These are phyloP conservation scores for Lucinisca nassula DNA, from an alignment of 2,888 invertebrate species.

Conservation along the genomic window DNA sequence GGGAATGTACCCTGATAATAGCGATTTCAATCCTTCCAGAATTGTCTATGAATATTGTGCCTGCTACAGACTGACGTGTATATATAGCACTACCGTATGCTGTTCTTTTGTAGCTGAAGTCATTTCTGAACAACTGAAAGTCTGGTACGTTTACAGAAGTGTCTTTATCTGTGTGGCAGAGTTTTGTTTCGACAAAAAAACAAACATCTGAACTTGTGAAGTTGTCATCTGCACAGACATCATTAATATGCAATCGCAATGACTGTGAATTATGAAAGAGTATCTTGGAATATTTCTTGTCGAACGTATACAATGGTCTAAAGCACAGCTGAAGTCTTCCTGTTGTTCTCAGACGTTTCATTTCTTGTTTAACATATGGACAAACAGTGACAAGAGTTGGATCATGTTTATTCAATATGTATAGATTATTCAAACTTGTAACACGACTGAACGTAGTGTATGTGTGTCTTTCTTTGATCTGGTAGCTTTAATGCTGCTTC, in stretches of 20 bases:
- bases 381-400: conserved; percentile 16
- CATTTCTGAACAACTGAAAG: background rate
- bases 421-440: conserved; percentile 17
- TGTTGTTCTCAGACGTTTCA: conserved; percentile 12
- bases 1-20: background rate
- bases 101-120: background rate
- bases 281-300: background rate
- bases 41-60: background rate
- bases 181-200: conserved; percentile 25
- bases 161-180: background rate
- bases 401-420: conserved; percentile 32
- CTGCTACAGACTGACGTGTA: background rate
- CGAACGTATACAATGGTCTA: background rate
- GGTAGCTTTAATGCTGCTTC: conserved; percentile 30
- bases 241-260: conserved; percentile 17
- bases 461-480: conserved; percentile 21
- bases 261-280: conserved; percentile 32
- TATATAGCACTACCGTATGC: background rate
- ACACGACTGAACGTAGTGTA: conserved; percentile 52
- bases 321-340: background rate
- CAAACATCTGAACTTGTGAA: conserved; percentile 3
- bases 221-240: conserved; percentile 20
- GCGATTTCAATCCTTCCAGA: background rate
- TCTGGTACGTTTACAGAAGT: background rate
- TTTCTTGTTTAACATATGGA: conserved; percentile 38